Conservation (phyloP, 1,140 invertebrate species). For the Drosophila azteca region DNA sequence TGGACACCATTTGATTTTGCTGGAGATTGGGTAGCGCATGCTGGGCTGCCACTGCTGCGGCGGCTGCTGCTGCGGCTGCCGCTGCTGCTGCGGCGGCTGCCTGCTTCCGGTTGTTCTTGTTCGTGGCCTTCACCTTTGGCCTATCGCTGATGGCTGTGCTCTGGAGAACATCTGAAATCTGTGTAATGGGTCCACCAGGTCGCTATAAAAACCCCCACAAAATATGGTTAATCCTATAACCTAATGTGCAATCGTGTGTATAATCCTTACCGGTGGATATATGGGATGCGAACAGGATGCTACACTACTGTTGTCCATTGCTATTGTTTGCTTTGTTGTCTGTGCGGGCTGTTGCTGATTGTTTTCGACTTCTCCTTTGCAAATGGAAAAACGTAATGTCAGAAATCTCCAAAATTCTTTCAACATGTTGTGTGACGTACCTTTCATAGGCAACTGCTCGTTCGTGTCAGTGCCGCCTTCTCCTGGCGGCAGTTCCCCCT, state of each 20-base stretch:
- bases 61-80: slow-evolving; percentile 40
- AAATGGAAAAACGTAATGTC: no score
- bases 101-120: slow-evolving; percentile 90
- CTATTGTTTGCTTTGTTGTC: not conserved
- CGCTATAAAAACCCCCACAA: slow-evolving; percentile 23
- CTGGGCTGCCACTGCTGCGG: slow-evolving; percentile 52
- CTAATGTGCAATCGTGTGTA: not conserved
- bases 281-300: slow-evolving; percentile 28
- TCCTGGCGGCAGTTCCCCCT: slow-evolving; percentile 42
- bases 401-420: not conserved
- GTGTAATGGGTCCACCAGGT: slow-evolving; percentile 71
- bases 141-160: slow-evolving; percentile 91
- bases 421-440: slow-evolving; percentile 9
- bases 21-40: slow-evolving; percentile 58
- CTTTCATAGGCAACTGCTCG: slow-evolving; percentile 45
- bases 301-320: slow-evolving; percentile 31
- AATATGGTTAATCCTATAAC: not conserved
- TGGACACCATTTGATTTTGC: slow-evolving; percentile 82
- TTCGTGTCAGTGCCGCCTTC: slow-evolving; percentile 32
- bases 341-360: slow-evolving; percentile 26
- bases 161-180: slow-evolving; percentile 85
- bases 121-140: slow-evolving; percentile 91
- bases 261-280: slow-evolving; percentile 41
- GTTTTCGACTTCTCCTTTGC: slow-evolving; percentile 39
- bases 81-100: slow-evolving; percentile 60